Conservation (phyloP, 2,113 vertebrate species). For the Dipodomys spectabilis region DNA sequence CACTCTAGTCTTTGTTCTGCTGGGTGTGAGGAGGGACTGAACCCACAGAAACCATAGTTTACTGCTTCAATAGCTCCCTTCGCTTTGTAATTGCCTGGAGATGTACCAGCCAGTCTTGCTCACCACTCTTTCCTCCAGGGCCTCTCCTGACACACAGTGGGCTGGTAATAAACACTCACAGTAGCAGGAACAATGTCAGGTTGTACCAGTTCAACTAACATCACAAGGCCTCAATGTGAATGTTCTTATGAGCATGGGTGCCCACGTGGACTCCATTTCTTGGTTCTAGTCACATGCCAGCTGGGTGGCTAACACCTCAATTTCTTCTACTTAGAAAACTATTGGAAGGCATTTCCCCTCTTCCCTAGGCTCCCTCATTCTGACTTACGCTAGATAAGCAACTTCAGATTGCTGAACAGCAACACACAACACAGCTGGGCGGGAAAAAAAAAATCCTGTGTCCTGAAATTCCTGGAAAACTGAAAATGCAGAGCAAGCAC, state of each 20-base stretch:
- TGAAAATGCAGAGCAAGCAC: constrained; percentile 59
- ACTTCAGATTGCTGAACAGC: constrained; percentile 79
- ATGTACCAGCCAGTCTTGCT: neutral
- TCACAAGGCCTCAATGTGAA: neutral
- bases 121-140: neutral
- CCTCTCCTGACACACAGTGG: neutral
- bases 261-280: constrained; percentile 45
- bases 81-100: neutral
- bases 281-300: constrained; percentile 61
- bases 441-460: constrained; percentile 67
- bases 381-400: constrained; percentile 81
- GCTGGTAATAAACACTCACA: neutral
- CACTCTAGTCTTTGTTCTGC: neutral
- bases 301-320: constrained; percentile 78
- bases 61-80: neutral
- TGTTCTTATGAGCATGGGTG: neutral
- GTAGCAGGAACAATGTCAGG: neutral
- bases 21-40: neutral
- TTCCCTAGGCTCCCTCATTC: constrained; percentile 64
- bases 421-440: constrained; percentile 81
- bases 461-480: constrained; percentile 84
- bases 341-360: constrained; percentile 44
- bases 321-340: constrained; percentile 70
- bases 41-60: neutral
- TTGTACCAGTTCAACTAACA: neutral